phyloP scores from a whole-genome alignment of 2,113 vertebrate genomes.

The Pygathrix nemaeus region DNA sequence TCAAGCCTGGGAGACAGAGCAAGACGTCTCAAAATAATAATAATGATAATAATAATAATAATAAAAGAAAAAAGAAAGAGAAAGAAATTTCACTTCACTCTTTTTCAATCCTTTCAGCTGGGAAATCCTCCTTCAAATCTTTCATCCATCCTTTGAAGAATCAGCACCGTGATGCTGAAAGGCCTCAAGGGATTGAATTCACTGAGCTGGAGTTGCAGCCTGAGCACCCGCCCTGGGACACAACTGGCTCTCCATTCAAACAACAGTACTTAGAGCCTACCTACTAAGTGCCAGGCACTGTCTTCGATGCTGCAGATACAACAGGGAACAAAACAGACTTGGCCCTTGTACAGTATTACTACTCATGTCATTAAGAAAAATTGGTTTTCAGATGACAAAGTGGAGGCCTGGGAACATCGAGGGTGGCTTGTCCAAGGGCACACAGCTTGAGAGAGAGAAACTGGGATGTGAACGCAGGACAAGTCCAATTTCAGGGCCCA shows the following conservation, averaged over 20 bases:
- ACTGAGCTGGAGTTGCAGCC: background rate
- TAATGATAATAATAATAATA: too few species aligned
- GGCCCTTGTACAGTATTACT: background rate
- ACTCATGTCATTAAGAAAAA: background rate
- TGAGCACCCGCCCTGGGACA: background rate
- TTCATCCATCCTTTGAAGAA: background rate
- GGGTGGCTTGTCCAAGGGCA: background rate
- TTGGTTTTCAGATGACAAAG: background rate
- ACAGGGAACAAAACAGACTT: background rate
- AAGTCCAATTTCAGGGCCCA: background rate
- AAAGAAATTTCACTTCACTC: background rate
- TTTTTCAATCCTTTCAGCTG: background rate
- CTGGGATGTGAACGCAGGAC: background rate
- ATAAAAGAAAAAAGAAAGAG: too few species aligned
- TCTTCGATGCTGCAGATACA: background rate
- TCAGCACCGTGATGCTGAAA: background rate
- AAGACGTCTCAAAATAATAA: too few species aligned
- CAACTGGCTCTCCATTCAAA: background rate
- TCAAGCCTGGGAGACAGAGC: too few species aligned
- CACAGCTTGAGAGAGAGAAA: background rate
- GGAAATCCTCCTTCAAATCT: background rate
- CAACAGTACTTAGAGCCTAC: background rate
- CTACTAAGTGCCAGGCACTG: background rate
- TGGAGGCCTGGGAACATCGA: background rate
- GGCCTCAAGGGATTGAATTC: background rate